These are phyloP conservation scores for Cosmorhoe ocellata DNA, from an alignment of 2,888 invertebrate genomes.

Conservation along the genomic window DNA sequence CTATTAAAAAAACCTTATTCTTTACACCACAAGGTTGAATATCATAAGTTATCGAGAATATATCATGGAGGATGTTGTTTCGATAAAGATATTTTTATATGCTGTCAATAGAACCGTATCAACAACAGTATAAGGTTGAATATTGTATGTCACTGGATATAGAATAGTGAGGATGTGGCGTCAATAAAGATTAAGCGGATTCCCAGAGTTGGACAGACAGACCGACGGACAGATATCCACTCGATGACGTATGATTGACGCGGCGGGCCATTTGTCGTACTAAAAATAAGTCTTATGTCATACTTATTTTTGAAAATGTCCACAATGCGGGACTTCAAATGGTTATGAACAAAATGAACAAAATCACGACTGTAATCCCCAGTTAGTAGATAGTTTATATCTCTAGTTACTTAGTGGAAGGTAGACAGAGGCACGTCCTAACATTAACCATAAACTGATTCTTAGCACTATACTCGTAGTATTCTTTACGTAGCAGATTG, in stretches of 20 bases:
- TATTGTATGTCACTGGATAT: slow-evolving; percentile 2
- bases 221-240: slow-evolving; percentile 55
- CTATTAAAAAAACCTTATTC: slow-evolving; percentile 7
- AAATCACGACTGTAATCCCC: no score
- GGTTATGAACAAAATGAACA: neutral
- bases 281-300: slow-evolving; percentile 24
- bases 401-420: no score
- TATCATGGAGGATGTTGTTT: no score
- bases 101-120: slow-evolving; percentile 6
- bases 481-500: no score
- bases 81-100: neutral
- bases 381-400: no score
- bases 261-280: slow-evolving; percentile 37
- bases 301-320: slow-evolving; percentile 16
- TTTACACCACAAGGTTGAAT: slow-evolving; percentile 11
- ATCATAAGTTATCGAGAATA: slow-evolving; percentile 12
- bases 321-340: neutral
- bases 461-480: no score
- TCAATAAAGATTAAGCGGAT: slow-evolving; percentile 67
- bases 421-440: no score
- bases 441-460: no score
- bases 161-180: slow-evolving; percentile 29
- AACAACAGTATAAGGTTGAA: slow-evolving; percentile 11
- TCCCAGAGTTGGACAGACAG: slow-evolving; percentile 50
- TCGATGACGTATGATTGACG: slow-evolving; percentile 62